Conservation (phyloP, 1,140 invertebrate genomes). For the Wiebesia pumilae region DNA sequence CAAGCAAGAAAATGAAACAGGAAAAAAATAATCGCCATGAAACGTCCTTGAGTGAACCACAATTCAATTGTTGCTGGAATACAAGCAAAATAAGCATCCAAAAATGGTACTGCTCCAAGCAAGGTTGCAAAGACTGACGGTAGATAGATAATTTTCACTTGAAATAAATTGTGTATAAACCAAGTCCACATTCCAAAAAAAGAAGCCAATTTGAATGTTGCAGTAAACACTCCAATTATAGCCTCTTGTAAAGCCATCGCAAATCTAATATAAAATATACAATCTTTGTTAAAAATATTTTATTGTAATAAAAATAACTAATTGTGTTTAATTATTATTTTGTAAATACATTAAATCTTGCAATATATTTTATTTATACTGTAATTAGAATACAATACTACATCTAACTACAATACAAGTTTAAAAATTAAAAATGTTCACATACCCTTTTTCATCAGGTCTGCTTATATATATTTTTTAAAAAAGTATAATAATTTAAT, state of each 20-base stretch:
- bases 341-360: neutral
- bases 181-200: constrained; percentile 99
- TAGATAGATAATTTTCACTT: constrained; percentile 95
- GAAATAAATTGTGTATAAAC: constrained; percentile 96
- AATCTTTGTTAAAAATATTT: neutral
- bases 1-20: constrained; percentile 91
- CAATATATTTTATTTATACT: constrained; percentile 28
- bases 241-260: constrained; percentile 86
- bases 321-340: neutral
- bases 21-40: constrained; percentile 86
- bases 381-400: constrained; percentile 34
- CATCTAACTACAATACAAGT: constrained; percentile 37
- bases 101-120: constrained; percentile 94
- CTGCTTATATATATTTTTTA: constrained; percentile 53
- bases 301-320: neutral
- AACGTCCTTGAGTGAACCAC: constrained; percentile 88
- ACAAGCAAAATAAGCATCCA: constrained; percentile 95
- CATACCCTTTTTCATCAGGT: constrained; percentile 61
- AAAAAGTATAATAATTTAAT: constrained; percentile 38
- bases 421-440: constrained; percentile 30
- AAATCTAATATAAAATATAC: constrained; percentile 73
- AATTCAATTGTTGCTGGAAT: constrained; percentile 95
- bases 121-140: constrained; percentile 94
- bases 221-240: constrained; percentile 89
- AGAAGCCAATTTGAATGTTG: constrained; percentile 96